These are phyloP conservation scores for Bubo blakistoni DNA, from an alignment of 2,113 vertebrate genomes.

Conservation along the genomic window DNA sequence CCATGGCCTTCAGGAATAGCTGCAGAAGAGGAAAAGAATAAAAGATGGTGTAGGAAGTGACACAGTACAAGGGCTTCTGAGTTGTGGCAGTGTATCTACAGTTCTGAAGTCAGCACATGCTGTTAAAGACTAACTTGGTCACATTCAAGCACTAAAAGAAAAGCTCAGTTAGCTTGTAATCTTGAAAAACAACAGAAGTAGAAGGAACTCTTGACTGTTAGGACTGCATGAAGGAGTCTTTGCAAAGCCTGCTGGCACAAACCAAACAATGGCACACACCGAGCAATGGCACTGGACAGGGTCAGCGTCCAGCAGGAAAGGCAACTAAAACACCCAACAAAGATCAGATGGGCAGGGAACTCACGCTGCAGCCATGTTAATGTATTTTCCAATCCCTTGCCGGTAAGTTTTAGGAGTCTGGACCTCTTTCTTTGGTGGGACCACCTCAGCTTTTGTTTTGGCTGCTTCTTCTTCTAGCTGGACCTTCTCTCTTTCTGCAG, in stretches of 20 bases:
- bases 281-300: background rate
- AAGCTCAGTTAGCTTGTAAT: background rate
- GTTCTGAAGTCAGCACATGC: background rate
- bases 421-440: conserved; percentile 69
- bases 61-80: background rate
- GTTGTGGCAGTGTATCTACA: background rate
- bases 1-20: background rate
- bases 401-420: conserved; percentile 84
- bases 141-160: background rate
- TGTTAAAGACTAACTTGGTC: background rate
- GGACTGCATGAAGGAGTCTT: background rate
- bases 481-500: conserved; percentile 85
- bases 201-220: background rate
- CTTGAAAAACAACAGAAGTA: background rate
- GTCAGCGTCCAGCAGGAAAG: background rate
- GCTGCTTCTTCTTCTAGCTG: conserved; percentile 76
- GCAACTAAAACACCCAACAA: background rate
- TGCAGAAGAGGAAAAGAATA: conserved; percentile 29
- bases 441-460: conserved; percentile 61
- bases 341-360: conserved; percentile 24
- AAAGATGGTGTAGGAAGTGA: background rate
- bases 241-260: background rate
- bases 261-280: too few species aligned
- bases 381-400: conserved; percentile 93
- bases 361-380: conserved; percentile 85